Percentiles rank a stretch among this genome's conserved stretches.
phyloP scores from a whole-genome alignment of 53 echinoderm and acorn worm genomes.

The Hippasteria phrygiana region DNA sequence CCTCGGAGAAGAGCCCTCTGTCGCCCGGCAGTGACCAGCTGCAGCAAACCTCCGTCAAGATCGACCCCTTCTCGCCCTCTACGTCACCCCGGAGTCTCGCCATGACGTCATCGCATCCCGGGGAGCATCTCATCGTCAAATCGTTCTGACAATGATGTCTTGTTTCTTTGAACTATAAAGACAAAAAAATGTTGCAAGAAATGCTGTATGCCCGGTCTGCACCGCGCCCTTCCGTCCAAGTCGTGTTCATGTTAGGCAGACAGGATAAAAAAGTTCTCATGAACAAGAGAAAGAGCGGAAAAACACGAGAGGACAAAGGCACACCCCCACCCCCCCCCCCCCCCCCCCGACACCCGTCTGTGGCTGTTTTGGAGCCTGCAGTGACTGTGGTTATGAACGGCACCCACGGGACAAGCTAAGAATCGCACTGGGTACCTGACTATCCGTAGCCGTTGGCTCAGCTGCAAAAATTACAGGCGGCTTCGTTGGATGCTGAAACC shows the following conservation, averaged over 20 bases:
- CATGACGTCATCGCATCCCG: slow-evolving; percentile 47
- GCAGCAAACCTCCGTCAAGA: slow-evolving; percentile 13
- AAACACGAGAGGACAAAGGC: neutral
- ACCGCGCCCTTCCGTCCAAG: slow-evolving; percentile 4
- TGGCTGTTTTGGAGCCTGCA: neutral
- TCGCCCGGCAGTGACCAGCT: slow-evolving; percentile 48
- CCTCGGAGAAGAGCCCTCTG: slow-evolving; percentile 58
- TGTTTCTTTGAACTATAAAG: neutral
- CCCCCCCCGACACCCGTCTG: no score
- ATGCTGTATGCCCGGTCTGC: neutral
- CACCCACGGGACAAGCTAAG: neutral
- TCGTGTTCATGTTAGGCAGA: neutral
- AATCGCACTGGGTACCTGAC: neutral
- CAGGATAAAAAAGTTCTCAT: neutral
- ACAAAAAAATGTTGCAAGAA: neutral
- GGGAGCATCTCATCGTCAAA: slow-evolving; percentile 48
- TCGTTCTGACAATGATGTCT: slow-evolving; percentile 50
- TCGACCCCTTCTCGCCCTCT: slow-evolving; percentile 59
- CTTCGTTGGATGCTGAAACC: neutral
- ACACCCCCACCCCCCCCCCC: neutral
- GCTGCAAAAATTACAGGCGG: neutral
- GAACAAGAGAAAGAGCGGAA: neutral
- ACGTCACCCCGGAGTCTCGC: slow-evolving; percentile 48
- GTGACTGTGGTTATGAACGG: neutral
- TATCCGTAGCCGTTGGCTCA: neutral